These are phyloP conservation scores for Probosciger aterrimus DNA, from an alignment of 2,113 vertebrate species.

Conservation along the genomic window DNA sequence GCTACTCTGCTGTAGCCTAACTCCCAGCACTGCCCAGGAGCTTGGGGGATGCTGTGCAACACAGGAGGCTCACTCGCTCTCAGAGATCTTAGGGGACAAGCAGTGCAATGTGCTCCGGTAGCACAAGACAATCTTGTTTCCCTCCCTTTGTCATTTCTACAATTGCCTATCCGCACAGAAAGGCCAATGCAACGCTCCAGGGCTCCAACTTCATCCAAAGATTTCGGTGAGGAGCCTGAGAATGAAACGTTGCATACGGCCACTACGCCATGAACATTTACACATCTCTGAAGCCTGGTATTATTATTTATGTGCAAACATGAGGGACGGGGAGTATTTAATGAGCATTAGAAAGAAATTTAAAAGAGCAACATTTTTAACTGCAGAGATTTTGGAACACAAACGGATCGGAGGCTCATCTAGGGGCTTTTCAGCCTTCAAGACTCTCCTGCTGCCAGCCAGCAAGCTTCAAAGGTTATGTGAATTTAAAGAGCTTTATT, in stretches of 20 bases:
- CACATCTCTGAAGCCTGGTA: neutral
- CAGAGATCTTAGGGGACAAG: neutral
- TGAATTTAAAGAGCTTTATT: constrained; percentile 32
- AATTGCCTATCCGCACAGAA: neutral
- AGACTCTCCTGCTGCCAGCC: neutral
- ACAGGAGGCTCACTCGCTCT: rapidly evolving
- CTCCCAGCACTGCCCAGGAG: neutral
- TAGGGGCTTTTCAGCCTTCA: neutral
- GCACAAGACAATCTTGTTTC: neutral
- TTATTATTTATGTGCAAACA: neutral
- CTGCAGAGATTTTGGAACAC: neutral
- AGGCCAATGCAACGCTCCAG: neutral
- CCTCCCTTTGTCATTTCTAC: neutral
- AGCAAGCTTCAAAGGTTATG: constrained; percentile 12
- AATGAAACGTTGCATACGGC: neutral
- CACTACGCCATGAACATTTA: neutral
- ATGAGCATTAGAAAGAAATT: neutral
- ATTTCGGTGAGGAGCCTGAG: neutral
- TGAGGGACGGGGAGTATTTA: neutral
- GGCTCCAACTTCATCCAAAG: neutral
- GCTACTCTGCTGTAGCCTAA: neutral
- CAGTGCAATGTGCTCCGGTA: neutral
- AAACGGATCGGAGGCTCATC: neutral
- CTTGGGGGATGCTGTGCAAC: neutral
- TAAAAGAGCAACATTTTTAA: constrained; percentile 1